These are phyloP conservation scores for Mustela lutreola DNA, from an alignment of 2,113 vertebrate genomes.

Conservation along the genomic window DNA sequence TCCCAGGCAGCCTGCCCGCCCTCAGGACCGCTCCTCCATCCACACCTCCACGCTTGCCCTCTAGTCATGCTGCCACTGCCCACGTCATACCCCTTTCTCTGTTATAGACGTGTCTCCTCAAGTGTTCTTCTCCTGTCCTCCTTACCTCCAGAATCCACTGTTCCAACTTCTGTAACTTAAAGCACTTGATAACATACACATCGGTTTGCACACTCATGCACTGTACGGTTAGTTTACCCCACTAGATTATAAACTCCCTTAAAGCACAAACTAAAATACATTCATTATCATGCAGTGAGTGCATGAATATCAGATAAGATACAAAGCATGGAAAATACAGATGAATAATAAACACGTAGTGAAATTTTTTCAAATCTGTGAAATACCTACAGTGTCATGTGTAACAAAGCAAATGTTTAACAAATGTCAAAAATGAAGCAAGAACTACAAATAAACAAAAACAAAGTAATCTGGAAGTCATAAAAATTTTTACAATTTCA, in stretches of 20 bases:
- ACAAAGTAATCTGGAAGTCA: conserved; percentile 34
- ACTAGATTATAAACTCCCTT: neutral
- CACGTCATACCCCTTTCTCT: neutral
- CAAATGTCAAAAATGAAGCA: conserved; percentile 39
- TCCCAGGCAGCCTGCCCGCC: neutral
- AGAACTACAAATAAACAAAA: conserved; percentile 50
- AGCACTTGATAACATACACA: neutral
- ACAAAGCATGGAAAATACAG: neutral
- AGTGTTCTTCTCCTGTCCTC: neutral
- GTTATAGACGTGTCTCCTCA: neutral
- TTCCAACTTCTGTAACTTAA: conserved; percentile 50
- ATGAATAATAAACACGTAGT: neutral
- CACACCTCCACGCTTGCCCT: neutral
- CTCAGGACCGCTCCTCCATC: neutral
- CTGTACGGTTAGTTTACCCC: neutral
- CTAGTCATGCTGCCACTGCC: neutral
- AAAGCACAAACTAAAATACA: conserved; percentile 14
- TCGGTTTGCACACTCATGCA: neutral
- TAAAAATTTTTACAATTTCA: conserved; percentile 27
- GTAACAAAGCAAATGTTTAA: conserved; percentile 52
- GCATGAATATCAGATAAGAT: neutral
- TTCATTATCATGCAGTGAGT: neutral
- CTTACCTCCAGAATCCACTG: neutral
- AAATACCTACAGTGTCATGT: neutral
- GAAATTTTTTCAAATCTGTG: neutral